Base-by-base conservation (phyloP, 2,888 invertebrate species). In the Volucella bombylans region DNA sequence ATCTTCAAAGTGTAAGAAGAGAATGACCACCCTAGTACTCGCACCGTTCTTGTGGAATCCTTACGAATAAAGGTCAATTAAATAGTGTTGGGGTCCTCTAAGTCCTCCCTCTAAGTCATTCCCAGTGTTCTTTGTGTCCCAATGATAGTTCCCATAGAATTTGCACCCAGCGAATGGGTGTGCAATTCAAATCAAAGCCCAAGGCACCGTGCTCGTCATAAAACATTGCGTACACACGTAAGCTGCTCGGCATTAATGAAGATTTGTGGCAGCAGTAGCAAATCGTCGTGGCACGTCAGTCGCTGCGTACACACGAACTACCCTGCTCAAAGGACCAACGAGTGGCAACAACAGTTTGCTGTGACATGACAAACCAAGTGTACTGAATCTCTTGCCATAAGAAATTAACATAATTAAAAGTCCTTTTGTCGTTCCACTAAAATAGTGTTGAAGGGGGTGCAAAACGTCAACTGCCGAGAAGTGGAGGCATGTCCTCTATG, bases 361-460 rank as follows among this genome's bases (percentile, higher is more conserved):
- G 23, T 31, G 61, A 18, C 49, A 23, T 23, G 23, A 23, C 10
- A 57, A 59, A 43, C 41, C 65, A 65, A 79, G 69, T 77, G 50
- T 73, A 47, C 82, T 54, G 73, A 69, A 79, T 62, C 78, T 78
- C 50, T 69, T 80, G 69, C 69, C 69, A 71, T 74, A 76, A 83
- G 74, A 67, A 85, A 85, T 85, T 83, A 85, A 85, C 80, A 80
- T 80, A 80, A 85, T 85, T 80, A 85, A 80, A 85, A 85, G 80
- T 76, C 76, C 76, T 50, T 74, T 71, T 74, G 69, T 67, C 57
- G 39, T 67, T 62, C 64, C 15, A 12, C 38, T 50, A 62, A 39
- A 61, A 62, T 67, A 68, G 52, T 23, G 23, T 61, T 72, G 14
- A 43, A 45, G 38, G 43, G 47, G 45, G 43, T n/a, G 50, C 54